Evolutionary conservation across 2,113 vertebrate species (phyloP), one percentile per base, ranked within the genome.

Genomic region (Argyrosomus japonicus): DNA sequence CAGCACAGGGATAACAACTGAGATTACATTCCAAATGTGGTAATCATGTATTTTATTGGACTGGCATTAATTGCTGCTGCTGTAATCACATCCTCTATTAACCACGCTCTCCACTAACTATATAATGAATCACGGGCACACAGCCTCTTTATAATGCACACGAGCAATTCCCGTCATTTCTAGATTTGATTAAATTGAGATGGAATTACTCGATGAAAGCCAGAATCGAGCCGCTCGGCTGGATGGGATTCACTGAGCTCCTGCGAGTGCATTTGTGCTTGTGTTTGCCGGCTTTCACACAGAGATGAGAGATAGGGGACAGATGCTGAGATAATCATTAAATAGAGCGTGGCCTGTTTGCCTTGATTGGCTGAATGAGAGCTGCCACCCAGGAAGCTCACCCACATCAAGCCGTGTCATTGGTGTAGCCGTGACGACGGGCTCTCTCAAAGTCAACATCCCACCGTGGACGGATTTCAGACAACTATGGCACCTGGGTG

Each of bases 321-420:
- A 94, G 91, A 91, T 93, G 90, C 89, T 85, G 76, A 77, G 86
- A 76, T 92, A 91, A 94, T 93, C 85, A 88, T 88, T 87, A 92
- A 93, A 93, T 90, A 85, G 83, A 94, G 89, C 89, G 50, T 89
- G 89, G 88, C 87, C 90, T 92, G 92, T 93, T 93, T 89, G 83
- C 83, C 77, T 92, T 91, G 92, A 93, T 91, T 89, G 91, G 88
- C 81, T 91, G 91, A 89, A 86, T 89, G 85, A 90, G 82, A 87
- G 84, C 79, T 7, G 87, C 86, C 84, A 87, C 80, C 68, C 79
- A 83, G 84, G 81, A 93, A 87, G 89, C 76, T 77, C 70, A 68
- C 74, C 77, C 79, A 79, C 67, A 88, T 87, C 57, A 48, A 80
- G 85, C 88, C 82, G 61, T 92, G 88, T 83, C 89, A 92, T 89